Evolutionary conservation across 2,888 invertebrate genomes (phyloP), one percentile per base, ranked within the genome.

Genomic region (Copidosoma aretas): DNA sequence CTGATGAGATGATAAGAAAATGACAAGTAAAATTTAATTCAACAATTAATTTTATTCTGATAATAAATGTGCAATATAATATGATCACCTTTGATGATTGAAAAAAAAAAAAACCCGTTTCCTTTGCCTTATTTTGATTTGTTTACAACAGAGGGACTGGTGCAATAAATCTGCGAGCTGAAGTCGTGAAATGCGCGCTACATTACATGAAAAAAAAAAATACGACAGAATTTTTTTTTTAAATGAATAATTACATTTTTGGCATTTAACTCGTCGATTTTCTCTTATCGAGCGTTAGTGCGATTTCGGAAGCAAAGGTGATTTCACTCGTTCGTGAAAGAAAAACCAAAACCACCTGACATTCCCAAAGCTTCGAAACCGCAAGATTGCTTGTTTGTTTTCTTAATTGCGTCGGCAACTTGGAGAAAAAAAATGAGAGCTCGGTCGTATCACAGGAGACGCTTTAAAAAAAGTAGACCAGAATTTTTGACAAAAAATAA

Each of bases 401-500:
- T 66, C 68, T 46, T 14, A 43, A 58, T 24, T 52, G 60, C 66
- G 15, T 39, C 14, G 15, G 8, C 39, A 51, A 24, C 19, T 19
- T 25, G 49, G 32, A 46, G 39, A 32, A 49, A 53, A 61, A 70
- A 71, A 57, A 61, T 14, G 64, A 70, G 52, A 51, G 46, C 58
- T 24, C 49, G 49, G 54, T 41, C 46, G 46, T 32, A 32, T 32
- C 19, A n/a, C 17, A 8, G 53, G 56, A 66, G 70, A 62, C 8
- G 32, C 8, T 32, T 32, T 3, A 32, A 32, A 32, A 46, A 15
- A 46, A 15, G 75, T 80, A 79, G 79, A 80, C 78, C 78, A 80
- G 77, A 80, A 77, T 79, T 79, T 79, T 70, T 75, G 73, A 78
- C 79, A 81, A 82, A 80, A 46, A 46, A 15, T 46, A 46, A 46